A percentile compares a stretch with the other conserved stretches of the same genome.
phyloP scores from a whole-genome alignment of 1,140 invertebrate species.

The Caenorhabditis latens region DNA sequence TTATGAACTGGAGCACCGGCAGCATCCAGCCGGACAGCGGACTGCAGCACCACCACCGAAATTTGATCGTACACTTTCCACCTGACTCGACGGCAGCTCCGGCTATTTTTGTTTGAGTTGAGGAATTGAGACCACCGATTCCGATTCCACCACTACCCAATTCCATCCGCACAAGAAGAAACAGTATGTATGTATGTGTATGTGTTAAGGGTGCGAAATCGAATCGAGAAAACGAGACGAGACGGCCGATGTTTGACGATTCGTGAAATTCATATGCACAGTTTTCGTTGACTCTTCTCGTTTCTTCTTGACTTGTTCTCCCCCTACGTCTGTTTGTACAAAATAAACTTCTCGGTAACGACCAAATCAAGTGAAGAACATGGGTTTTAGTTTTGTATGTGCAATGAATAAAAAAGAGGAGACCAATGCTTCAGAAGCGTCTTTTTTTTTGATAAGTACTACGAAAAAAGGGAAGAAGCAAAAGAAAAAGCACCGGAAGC shows the following conservation, averaged over 20 bases:
- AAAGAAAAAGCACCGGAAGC: constrained; percentile 8
- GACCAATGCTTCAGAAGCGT: constrained; percentile 9
- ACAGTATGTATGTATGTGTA: constrained; percentile 49
- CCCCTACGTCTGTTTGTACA: constrained; percentile 36
- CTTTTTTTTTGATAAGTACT: constrained; percentile 30
- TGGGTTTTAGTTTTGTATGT: constrained; percentile 29
- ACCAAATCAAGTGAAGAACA: constrained; percentile 52
- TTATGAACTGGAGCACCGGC: not conserved
- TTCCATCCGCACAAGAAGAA: constrained; percentile 33
- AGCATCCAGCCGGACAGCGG: not conserved
- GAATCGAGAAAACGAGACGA: constrained; percentile 27
- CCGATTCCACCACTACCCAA: not conserved
- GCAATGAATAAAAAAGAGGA: constrained; percentile 23
- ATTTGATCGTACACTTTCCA: constrained; percentile 23
- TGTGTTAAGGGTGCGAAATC: constrained; percentile 35
- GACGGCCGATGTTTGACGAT: constrained; percentile 43
- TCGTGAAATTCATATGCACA: constrained; percentile 55
- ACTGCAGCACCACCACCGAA: not conserved
- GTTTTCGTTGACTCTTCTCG: constrained; percentile 50
- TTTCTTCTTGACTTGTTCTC: not conserved
- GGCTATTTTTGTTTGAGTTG: constrained; percentile 55
- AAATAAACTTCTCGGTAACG: constrained; percentile 56
- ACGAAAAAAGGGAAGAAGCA: not conserved
- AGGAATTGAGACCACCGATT: constrained; percentile 53
- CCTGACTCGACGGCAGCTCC: constrained; percentile 9